Evolutionary conservation across 2,113 vertebrate genomes (phyloP), one percentile per base, ranked within the genome.

Genomic region (Myiozetetes cayanensis): DNA sequence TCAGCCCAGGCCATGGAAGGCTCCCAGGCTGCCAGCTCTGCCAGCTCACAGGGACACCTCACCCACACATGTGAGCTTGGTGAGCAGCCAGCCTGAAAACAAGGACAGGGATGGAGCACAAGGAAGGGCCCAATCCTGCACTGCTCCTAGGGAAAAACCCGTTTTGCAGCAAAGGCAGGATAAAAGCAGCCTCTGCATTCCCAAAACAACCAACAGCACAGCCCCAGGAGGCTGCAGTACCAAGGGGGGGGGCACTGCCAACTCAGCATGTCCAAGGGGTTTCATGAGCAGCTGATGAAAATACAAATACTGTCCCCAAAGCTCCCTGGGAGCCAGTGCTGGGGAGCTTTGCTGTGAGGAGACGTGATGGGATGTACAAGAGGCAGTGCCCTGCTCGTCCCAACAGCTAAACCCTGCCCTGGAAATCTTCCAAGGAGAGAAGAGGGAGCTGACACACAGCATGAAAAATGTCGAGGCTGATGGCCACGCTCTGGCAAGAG

Each of bases 1-100:
- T 53, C 52, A 53, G 52, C 28, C 16, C 52, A 53, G 52, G 15
- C 4, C 52, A 30, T 4, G 28, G 52, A 12, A 30, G 28, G 16
- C 19, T 55, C 25, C 56, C 35, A n/a, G 56, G n/a, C 55, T 35
- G 56, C 56, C 56, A 59, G 56, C 33, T 58, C 55, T 28, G 39
- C 25, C 47, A 52, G 59, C 27, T 59, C 12, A 63, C 25, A 65
- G 62, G 55, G 41, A 33, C 37, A 52, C 27, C 2, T 6, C 8
- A 17, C 12, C 22, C 2, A 0, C 4, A 1, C 4, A 27, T 23
- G 24, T 61, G 10, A 35, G 47, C 14, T 59, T 13, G 4, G 35
- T 12, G 52, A 23, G 19, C 14, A 15, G 62, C 9, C 35, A 71
- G 41, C 21, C 19, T 2, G 2, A 58, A 62, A 83, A 49, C 0